Conservation (phyloP, 1,140 invertebrate genomes). For the Lordiphosa mommai region DNA sequence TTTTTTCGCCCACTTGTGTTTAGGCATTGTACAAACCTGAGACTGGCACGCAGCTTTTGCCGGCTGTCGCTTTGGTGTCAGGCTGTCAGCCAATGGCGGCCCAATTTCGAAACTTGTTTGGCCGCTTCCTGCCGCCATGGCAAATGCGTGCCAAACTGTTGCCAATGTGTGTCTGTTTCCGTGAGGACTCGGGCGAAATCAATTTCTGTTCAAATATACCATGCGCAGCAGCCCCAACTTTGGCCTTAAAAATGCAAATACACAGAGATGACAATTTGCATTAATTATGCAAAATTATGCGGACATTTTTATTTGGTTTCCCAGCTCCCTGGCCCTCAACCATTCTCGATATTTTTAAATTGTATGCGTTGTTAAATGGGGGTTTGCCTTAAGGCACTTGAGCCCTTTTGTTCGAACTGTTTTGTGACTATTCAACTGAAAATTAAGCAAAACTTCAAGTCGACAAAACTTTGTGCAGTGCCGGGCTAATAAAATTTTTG, state of each 20-base stretch:
- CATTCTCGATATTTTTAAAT: constrained; percentile 46
- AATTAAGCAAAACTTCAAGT: constrained; percentile 60
- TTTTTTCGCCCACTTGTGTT: constrained; percentile 15
- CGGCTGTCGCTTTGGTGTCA: constrained; percentile 30
- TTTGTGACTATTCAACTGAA: constrained; percentile 48
- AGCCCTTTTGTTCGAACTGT: constrained; percentile 23
- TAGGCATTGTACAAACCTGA: constrained; percentile 20
- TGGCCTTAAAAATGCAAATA: constrained; percentile 35
- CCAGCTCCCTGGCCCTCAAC: not conserved
- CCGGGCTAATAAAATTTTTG: constrained; percentile 32
- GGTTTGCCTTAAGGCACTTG: constrained; percentile 21
- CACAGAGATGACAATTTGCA: constrained; percentile 50
- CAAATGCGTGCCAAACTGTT: constrained; percentile 63
- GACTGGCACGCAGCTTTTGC: constrained; percentile 59
- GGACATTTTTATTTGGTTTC: constrained; percentile 28
- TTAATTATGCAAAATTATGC: constrained; percentile 60
- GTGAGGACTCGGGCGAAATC: constrained; percentile 25
- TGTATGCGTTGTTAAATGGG: constrained; percentile 61
- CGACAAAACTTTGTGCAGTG: constrained; percentile 34
- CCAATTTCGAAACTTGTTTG: constrained; percentile 55
- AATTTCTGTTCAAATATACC: constrained; percentile 45
- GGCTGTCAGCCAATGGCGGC: constrained; percentile 40
- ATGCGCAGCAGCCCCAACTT: constrained; percentile 30
- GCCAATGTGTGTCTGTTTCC: constrained; percentile 26
- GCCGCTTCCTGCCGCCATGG: not conserved